These are phyloP conservation scores for Rhinogobio ventralis DNA, from an alignment of 2,797 vertebrate genomes.

Conservation along the genomic window DNA sequence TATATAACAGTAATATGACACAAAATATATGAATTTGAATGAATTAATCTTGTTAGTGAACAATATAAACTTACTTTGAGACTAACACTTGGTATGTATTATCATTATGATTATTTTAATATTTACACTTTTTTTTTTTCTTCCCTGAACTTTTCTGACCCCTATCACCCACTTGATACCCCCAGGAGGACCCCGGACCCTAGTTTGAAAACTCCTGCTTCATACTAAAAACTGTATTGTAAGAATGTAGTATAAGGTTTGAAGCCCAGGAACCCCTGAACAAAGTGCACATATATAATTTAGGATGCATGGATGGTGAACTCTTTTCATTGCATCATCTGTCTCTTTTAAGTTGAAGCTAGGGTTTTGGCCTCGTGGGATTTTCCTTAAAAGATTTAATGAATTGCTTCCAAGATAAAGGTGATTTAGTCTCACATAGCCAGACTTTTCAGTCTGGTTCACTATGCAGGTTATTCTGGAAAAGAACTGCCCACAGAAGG, in stretches of 20 bases:
- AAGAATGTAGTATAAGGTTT: not conserved
- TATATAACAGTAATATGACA: not conserved
- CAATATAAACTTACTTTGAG: too few relatives aligned
- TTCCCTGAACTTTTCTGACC: too few relatives aligned
- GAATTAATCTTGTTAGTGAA: not conserved
- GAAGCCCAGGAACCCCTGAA: not conserved
- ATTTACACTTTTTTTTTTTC: too few relatives aligned
- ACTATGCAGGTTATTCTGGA: not conserved
- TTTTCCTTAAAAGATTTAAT: not conserved
- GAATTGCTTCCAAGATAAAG: not conserved
- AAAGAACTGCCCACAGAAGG: not conserved
- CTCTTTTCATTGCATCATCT: not conserved
- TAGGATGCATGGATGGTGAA: not conserved
- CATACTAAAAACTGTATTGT: not conserved
- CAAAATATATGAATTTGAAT: not conserved
- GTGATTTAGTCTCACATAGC: not conserved
- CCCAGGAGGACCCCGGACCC: not conserved
- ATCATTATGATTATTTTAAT: too few relatives aligned
- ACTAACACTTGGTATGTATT: too few relatives aligned
- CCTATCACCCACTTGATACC: too few relatives aligned
- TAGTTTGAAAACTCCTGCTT: not conserved
- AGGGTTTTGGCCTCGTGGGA: not conserved
- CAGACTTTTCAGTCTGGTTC: not conserved
- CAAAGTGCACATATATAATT: not conserved
- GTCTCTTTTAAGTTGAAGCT: constrained; percentile 4